These are phyloP conservation scores for Mobula birostris DNA, from an alignment of 2,113 vertebrate species.

Conservation along the genomic window DNA sequence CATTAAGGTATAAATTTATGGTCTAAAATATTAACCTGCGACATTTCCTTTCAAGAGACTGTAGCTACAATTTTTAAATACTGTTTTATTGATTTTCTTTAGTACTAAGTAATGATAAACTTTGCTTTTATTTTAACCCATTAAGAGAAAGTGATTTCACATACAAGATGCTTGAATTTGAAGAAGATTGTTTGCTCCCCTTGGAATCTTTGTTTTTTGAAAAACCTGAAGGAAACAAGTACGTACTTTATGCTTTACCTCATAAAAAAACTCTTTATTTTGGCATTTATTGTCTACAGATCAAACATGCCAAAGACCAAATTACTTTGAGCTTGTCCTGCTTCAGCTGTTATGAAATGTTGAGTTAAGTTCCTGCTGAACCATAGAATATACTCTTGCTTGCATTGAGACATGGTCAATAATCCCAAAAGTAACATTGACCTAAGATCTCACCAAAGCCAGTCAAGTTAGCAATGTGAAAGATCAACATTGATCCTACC, in stretches of 20 bases:
- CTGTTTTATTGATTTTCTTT: not conserved
- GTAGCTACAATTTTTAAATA: not conserved
- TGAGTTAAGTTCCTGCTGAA: not conserved
- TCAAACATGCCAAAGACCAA: constrained; percentile 19
- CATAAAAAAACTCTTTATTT: constrained; percentile 35
- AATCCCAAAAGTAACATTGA: not conserved
- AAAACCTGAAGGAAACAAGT: constrained; percentile 67
- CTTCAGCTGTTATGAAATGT: constrained; percentile 29
- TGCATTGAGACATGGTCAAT: constrained; percentile 11
- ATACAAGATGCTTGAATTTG: constrained; percentile 57
- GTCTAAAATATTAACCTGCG: not conserved
- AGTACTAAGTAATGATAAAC: not conserved
- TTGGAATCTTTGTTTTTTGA: constrained; percentile 75
- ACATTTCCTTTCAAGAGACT: not conserved
- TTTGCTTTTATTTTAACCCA: not conserved
- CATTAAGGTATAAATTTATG: not conserved
- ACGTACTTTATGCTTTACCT: constrained; percentile 47
- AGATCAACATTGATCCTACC: not conserved
- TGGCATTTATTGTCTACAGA: not conserved
- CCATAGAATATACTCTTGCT: not conserved
- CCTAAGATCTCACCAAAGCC: not conserved
- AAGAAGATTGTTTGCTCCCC: constrained; percentile 53
- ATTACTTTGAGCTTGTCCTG: not conserved
- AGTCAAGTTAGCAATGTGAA: constrained; percentile 3
- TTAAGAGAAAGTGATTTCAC: not conserved